Base-by-base conservation (phyloP, 2,797 vertebrate genomes). In the Sebastes steindachneri region DNA sequence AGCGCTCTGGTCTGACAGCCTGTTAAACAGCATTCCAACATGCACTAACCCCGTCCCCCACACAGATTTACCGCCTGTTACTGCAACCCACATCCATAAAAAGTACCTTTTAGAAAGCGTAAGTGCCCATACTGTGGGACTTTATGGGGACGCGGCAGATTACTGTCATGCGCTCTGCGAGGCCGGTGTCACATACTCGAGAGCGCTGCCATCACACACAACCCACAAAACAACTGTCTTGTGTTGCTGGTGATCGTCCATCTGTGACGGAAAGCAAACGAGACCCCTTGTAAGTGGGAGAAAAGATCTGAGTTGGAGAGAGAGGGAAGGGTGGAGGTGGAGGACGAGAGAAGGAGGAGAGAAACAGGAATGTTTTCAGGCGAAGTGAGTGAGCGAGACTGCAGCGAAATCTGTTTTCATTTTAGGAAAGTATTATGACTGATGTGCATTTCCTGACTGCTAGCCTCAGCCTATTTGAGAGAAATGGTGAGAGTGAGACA, bases 361-460 rank as follows among this genome's bases (percentile, higher is more conserved):
- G 89, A 87, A 85, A 88, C 81, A 90, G 92, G 88, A 93, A 94
- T 92, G 84, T 91, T 93, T 94, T 94, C 77, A 88, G 86, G 71
- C 57, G 29, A 63, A 68, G 64, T 23, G 75, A 88, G 83, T 4
- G 68, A 72, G 83, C 21, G 75, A 65, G 89, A 92, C 88, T 93
- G 92, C 85, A 95, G 88, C 76, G 55, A 90, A 95, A 96, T 95
- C 94, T 95, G 94, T 95, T 96, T 95, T 96, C 92, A 88, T 95
- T 95, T 96, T 95, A 95, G 94, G 93, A 96, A 95, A 95, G 93
- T 94, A 94, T 95, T 95, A 93, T 95, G 92, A 95, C 91, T 95
- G 92, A 95, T 94, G 93, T 95, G 94, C 91, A 95, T 96, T 95
- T 96, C 95, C 95, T 95, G 95, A 95, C 90, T 94, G 91, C 80